These are phyloP conservation scores for Drosophila busckii DNA, from an alignment of 1,140 invertebrate species.

Conservation along the genomic window DNA sequence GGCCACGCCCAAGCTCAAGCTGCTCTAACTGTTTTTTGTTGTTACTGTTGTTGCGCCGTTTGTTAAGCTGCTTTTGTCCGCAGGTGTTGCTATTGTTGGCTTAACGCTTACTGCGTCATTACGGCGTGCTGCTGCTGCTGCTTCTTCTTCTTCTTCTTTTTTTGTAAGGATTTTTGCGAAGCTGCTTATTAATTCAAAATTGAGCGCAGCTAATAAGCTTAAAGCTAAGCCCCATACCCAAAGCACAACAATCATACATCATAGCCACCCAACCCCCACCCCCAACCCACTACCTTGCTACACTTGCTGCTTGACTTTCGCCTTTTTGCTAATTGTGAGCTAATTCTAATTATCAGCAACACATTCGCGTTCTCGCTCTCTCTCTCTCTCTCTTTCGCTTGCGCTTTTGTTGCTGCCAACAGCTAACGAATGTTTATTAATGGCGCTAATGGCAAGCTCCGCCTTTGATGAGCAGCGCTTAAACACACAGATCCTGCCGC, in stretches of 20 bases:
- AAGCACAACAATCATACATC: too few species aligned
- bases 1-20: conserved; percentile 18
- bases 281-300: conserved; percentile 2
- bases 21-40: background rate
- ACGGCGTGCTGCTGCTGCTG: background rate
- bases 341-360: conserved; percentile 73
- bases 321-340: conserved; percentile 58
- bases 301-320: background rate
- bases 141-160: conserved; percentile 7
- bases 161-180: conserved; percentile 53
- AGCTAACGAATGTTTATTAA: conserved; percentile 74
- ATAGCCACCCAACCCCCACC: too few species aligned
- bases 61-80: conserved; percentile 72
- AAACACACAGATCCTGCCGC: conserved; percentile 46
- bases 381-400: background rate
- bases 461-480: conserved; percentile 65
- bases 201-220: conserved; percentile 66
- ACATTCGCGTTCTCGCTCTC: conserved; percentile 35
- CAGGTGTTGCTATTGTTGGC: conserved; percentile 72
- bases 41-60: conserved; percentile 26
- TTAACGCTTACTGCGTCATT: conserved; percentile 50
- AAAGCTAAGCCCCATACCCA: conserved; percentile 11
- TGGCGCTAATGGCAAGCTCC: conserved; percentile 60
- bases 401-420: conserved; percentile 9
- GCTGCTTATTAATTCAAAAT: conserved; percentile 67